Evolutionary conservation across 2,888 invertebrate genomes (phyloP).

Genomic region (Adelognathus sp.): DNA sequence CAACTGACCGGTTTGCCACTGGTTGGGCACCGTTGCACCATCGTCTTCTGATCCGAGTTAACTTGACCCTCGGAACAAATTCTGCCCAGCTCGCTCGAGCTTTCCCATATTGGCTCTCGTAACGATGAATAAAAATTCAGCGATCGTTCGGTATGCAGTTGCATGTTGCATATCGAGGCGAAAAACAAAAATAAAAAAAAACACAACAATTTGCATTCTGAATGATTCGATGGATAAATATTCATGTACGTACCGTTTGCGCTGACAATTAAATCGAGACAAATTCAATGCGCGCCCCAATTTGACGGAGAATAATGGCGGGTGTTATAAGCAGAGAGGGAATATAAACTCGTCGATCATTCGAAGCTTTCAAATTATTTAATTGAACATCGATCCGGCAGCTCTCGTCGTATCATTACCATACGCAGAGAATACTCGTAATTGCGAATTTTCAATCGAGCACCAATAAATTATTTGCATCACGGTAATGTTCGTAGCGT

Average conservation of each 20-base stretch:
- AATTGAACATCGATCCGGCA: not conserved
- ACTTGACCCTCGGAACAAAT: conserved; percentile 41
- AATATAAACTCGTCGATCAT: not conserved
- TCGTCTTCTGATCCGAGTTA: conserved; percentile 41
- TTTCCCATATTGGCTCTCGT: conserved; percentile 1
- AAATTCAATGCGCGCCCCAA: not conserved
- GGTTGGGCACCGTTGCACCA: not conserved
- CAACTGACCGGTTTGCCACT: not conserved
- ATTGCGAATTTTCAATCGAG: conserved; percentile 23
- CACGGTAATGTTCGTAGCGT: conserved; percentile 17
- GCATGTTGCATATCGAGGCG: not conserved
- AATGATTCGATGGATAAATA: not conserved
- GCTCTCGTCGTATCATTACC: not conserved
- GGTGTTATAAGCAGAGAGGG: not conserved
- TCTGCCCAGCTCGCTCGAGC: not conserved
- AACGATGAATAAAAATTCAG: not conserved
- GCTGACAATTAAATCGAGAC: not conserved
- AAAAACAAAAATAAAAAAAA: not conserved
- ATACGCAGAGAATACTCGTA: not conserved
- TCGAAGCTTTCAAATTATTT: not conserved
- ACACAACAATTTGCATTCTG: not conserved
- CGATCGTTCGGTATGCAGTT: not conserved
- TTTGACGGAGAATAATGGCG: not conserved
- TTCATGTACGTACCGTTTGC: not conserved
- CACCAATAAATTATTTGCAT: conserved; percentile 19